phyloP scores from a whole-genome alignment of 2,888 invertebrate genomes.

The Acanthopleura granulata region DNA sequence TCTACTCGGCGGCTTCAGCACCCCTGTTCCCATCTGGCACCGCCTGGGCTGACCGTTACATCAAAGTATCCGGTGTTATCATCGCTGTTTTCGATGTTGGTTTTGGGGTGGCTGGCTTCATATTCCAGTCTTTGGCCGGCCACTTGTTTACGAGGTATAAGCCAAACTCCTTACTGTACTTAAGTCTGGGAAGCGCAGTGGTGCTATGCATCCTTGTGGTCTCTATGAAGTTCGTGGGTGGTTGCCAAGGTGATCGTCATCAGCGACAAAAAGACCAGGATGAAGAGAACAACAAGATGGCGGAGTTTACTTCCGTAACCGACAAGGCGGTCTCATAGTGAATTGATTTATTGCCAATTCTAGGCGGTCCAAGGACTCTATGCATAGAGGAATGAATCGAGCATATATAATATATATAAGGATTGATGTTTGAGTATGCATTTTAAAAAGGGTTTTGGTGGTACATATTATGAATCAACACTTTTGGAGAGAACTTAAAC shows the following conservation, averaged over 20 bases:
- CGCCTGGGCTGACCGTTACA: conserved; percentile 35
- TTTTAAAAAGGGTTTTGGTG: too few relatives aligned
- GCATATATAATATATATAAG: too few relatives aligned
- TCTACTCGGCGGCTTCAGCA: conserved; percentile 31
- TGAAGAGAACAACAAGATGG: too few relatives aligned
- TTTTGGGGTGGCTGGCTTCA: conserved; percentile 32
- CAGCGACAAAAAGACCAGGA: too few relatives aligned
- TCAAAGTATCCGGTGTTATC: conserved; percentile 35
- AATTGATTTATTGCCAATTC: too few relatives aligned
- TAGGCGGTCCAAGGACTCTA: too few relatives aligned
- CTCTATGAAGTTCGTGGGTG: neutral
- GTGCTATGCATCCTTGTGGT: neutral
- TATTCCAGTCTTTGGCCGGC: conserved; percentile 35
- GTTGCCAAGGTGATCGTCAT: conserved; percentile 5
- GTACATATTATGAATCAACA: too few relatives aligned
- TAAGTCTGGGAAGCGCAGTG: neutral
- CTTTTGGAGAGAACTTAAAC: too few relatives aligned
- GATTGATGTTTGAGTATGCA: too few relatives aligned
- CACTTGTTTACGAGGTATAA: conserved; percentile 31
- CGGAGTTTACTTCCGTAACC: too few relatives aligned
- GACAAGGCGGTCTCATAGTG: too few relatives aligned
- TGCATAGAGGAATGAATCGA: too few relatives aligned
- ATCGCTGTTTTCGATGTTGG: conserved; percentile 35
- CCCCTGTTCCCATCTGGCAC: conserved; percentile 37
- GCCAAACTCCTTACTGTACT: conserved; percentile 33